phyloP scores from a whole-genome alignment of 1,140 invertebrate species.

The Magallana ariakensis region DNA sequence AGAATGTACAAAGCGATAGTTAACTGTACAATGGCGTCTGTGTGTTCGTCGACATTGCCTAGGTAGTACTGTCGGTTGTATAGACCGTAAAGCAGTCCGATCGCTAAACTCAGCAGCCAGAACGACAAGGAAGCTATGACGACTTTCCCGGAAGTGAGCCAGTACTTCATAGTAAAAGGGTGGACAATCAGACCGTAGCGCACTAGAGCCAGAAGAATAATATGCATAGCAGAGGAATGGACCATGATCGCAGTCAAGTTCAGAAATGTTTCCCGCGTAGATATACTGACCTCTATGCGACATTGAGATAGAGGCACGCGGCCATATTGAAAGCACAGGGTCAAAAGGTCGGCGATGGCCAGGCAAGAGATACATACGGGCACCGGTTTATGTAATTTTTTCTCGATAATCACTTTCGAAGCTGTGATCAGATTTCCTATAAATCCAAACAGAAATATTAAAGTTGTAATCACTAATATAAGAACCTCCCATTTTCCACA shows the following conservation, averaged over 20 bases:
- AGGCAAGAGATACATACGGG: conserved; percentile 8
- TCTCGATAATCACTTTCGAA: conserved; percentile 6
- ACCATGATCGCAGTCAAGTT: neutral
- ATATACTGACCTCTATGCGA: neutral
- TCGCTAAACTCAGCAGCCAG: neutral
- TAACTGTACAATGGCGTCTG: conserved; percentile 2
- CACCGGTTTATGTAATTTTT: neutral
- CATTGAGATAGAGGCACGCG: neutral
- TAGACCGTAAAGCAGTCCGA: neutral
- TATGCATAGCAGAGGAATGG: conserved; percentile 13
- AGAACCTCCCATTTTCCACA: neutral
- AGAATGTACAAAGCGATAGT: conserved; percentile 13
- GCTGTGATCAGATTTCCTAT: conserved; percentile 5
- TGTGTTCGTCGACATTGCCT: neutral
- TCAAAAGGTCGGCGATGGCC: conserved; percentile 22
- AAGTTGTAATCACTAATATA: neutral
- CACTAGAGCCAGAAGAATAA: neutral
- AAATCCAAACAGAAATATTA: neutral
- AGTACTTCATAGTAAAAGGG: conserved; percentile 2
- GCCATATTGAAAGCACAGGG: neutral
- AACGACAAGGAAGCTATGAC: neutral
- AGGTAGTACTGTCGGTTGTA: conserved; percentile 16
- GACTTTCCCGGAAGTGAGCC: conserved; percentile 21
- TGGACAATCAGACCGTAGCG: neutral
- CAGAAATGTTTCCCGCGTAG: neutral